Conservation (phyloP, 2,113 vertebrate species). For the Chionomys nivalis region DNA sequence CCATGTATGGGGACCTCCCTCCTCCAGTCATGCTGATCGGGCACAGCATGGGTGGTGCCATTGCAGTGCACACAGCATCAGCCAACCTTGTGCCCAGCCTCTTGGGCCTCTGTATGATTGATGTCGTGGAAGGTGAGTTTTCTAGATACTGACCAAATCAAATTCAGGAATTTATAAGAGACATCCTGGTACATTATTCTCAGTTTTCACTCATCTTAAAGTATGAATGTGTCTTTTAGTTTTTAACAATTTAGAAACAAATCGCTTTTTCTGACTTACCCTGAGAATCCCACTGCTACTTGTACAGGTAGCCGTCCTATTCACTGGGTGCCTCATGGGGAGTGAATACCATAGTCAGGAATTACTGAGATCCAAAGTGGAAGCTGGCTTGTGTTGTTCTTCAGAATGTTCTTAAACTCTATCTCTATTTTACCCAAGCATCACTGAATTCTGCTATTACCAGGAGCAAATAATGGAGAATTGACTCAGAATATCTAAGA, state of each 20-base stretch:
- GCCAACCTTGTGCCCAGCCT: conserved; percentile 94
- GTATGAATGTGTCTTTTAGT: background rate
- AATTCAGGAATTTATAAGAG: conserved; percentile 26
- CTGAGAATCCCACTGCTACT: conserved; percentile 3
- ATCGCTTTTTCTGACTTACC: background rate
- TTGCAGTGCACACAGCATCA: conserved; percentile 94
- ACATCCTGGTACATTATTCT: background rate
- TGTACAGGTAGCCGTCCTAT: background rate
- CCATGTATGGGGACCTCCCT: conserved; percentile 94
- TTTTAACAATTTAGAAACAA: conserved; percentile 58
- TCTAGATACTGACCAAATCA: conserved; percentile 23
- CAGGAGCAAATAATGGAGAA: background rate
- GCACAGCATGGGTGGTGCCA: conserved; percentile 99
- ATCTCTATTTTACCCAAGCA: conserved; percentile 2
- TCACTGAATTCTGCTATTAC: conserved; percentile 42
- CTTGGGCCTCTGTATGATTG: conserved; percentile 97
- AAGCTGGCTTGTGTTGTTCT: conserved; percentile 15
- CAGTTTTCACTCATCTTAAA: conserved; percentile 46
- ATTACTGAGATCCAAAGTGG: background rate
- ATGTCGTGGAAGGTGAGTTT: conserved; percentile 96
- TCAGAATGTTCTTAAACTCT: conserved; percentile 49
- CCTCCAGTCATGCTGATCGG: conserved; percentile 98
- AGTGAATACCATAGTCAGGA: background rate
- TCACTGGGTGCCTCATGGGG: background rate
- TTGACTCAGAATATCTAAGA: background rate